Base-by-base conservation (phyloP, 2,888 invertebrate genomes). In the Eupeodes latifasciatus region DNA sequence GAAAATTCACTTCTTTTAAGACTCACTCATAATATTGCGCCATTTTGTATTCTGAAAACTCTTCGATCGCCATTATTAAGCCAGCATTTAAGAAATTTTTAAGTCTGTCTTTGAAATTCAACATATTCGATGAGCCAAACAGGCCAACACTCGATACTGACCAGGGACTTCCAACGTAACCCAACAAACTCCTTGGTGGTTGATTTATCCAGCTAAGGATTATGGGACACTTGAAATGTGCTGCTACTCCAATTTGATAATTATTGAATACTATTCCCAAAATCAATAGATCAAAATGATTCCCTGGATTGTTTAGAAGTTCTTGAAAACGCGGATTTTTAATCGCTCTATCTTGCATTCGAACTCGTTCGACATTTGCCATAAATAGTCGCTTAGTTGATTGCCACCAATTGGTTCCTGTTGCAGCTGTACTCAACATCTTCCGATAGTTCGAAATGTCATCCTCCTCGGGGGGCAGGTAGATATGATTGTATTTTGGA, bases 401-500 rank as follows among this genome's bases (percentile, higher is more conserved):
- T 83, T 90, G 16, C 85, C 67, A n/a, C 61, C 47, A 27, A 79
- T n/a, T 55, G 64, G 78, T 47, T 49, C 78, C 16, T 34, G 49
- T 16, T 4, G 27, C 53, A 10, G 72, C 72, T 5, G 40, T 27
- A n/a, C 72, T 74, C 1, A 85, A 11, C 4, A 19, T 47, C 19
- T 14, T 14, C 2, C 16, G 47, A 44, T 79, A 87, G 1, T 61
- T n/a, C 4, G 27, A 40, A 2, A 47, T 16, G 5, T 80, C 83
- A 40, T 77, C 74, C 10, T 75, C 69, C 7, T 62, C 27, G 2
- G 85, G 74, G 1, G 81, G 64, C 11, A 85, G 62, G 9, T n/a
- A 84, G 44, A 93, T 92, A 9, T 91, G 89, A 27, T 91, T 90
- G 44, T 92, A 92, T 47, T 90, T 91, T 27, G 91, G 90, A 81